Base-by-base conservation (phyloP, 2,888 invertebrate genomes). In the Drosophila fungiperda region DNA sequence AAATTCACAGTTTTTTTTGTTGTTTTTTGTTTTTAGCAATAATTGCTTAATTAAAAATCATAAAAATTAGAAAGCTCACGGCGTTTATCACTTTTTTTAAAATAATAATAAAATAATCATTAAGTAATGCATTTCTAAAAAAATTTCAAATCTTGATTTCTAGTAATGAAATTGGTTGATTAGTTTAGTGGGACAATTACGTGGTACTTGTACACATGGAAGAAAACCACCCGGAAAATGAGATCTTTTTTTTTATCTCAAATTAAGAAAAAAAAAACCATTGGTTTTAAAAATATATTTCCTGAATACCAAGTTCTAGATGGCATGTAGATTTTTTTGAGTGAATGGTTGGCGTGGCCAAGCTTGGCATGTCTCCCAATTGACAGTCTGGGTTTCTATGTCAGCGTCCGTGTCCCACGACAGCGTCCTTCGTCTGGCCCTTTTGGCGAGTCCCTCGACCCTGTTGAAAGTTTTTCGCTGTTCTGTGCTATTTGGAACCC, bases 401-500 rank as follows among this genome's bases (percentile, higher is more conserved):
- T 76, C 76, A 80, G 63, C 33, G 55, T 72, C 54, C 53, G n/a
- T 11, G 45, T 54, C 58, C 65, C 55, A 54, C 11, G 48, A 29
- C 67, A 32, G 20, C 23, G 11, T 20, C 33, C 12, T 17, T 11
- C 29, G 20, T 20, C 9, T 26, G 49, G 26, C 49, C 26, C 49
- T 26, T 9, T 49, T 49, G 26, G 49, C 20, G n/a, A 40, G 69
- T 78, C 66, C 63, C 66, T 61, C 9, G 60, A 50, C 72, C 7
- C 23, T 38, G 82, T 36, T 77, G 80, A 79, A 85, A 77, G 82
- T 80, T 74, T 74, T 76, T 69, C 73, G 72, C 68, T 80, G 72
- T 74, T 72, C 69, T 65, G 15, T 62, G 73, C 81, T 57, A 75
- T 74, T 80, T 80, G 71, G 71, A 61, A 57, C 54, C 53, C 57